A percentile compares a stretch with the other conserved stretches of the same genome.
phyloP scores from a whole-genome alignment of 2,888 invertebrate genomes.

The Mamestra brassicae region DNA sequence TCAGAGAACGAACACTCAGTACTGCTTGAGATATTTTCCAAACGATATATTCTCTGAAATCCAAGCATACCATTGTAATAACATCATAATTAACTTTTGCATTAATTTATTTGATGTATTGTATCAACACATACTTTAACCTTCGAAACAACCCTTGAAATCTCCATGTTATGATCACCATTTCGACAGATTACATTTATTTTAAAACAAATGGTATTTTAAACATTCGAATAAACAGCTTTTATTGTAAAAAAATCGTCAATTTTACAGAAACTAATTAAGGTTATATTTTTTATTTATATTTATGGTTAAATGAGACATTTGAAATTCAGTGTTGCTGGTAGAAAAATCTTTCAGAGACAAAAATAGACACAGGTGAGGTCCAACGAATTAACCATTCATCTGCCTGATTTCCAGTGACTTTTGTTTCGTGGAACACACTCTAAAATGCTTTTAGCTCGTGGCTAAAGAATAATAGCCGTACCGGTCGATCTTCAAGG shows the following conservation, averaged over 20 bases:
- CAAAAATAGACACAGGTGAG: not conserved
- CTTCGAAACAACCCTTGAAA: constrained; percentile 73
- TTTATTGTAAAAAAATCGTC: not conserved
- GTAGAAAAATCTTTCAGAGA: not conserved
- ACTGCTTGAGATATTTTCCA: constrained; percentile 76
- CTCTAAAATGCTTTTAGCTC: too few relatives aligned
- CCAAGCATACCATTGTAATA: not conserved
- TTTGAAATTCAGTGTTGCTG: not conserved
- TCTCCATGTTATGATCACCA: constrained; percentile 82
- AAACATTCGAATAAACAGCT: not conserved
- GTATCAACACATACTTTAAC: constrained; percentile 64
- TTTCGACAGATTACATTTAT: constrained; percentile 46
- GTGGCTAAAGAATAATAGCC: too few relatives aligned
- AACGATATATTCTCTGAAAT: constrained; percentile 70
- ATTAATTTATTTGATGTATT: not conserved
- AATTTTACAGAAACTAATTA: not conserved
- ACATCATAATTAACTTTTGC: not conserved
- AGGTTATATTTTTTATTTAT: constrained; percentile 37
- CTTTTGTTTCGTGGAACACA: too few relatives aligned
- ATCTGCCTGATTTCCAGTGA: too few relatives aligned
- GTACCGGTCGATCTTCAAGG: too few relatives aligned
- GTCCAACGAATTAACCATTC: too few relatives aligned
- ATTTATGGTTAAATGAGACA: not conserved
- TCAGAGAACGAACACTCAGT: constrained; percentile 92
- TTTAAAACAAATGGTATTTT: not conserved